Evolutionary conservation across 2,888 invertebrate genomes (phyloP).

Genomic region (Tineola bisselliella): DNA sequence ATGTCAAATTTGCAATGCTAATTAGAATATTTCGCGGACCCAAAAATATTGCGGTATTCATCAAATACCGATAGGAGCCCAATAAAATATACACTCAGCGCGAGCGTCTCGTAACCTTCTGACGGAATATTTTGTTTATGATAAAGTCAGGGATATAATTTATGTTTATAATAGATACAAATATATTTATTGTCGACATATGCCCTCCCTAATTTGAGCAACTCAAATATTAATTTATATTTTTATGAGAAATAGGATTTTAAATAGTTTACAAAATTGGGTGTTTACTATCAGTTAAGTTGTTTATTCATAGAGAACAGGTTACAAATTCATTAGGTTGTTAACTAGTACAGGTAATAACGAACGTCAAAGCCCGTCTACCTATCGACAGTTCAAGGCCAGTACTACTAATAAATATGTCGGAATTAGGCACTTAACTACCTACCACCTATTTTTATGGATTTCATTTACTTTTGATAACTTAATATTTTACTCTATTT

Average conservation of each 20-base stretch:
- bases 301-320: background rate
- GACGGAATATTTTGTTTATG: background rate
- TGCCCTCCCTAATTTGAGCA: too few species aligned
- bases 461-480: too few species aligned
- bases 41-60: conserved; percentile 8
- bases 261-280: background rate
- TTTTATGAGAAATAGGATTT: too few species aligned
- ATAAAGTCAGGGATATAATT: background rate
- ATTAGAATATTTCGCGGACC: conserved; percentile 6
- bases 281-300: background rate
- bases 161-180: too few species aligned
- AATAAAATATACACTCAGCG: background rate
- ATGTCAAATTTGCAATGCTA: conserved; percentile 13
- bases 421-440: background rate
- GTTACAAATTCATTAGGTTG: background rate
- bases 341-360: background rate
- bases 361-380: background rate
- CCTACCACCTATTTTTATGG: too few species aligned
- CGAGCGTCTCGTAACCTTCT: background rate
- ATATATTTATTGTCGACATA: too few species aligned
- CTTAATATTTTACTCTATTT: too few species aligned
- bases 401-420: background rate
- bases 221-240: too few species aligned
- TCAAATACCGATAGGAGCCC: background rate
- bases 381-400: background rate